These are phyloP conservation scores for Adoxophyes honmai DNA, from an alignment of 1,140 invertebrate species.

Conservation along the genomic window DNA sequence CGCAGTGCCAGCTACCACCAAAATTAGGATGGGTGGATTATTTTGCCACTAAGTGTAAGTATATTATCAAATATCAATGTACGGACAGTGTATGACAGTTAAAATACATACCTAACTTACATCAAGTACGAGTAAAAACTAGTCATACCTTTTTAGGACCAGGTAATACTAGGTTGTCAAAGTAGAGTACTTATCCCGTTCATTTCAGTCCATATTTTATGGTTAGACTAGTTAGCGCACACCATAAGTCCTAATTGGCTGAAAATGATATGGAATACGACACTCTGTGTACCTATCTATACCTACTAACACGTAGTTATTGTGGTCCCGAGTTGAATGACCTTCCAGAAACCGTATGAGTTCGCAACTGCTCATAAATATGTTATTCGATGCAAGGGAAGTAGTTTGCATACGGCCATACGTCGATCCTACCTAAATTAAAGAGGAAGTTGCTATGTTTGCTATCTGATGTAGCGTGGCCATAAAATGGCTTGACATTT, in stretches of 20 bases:
- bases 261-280: neutral
- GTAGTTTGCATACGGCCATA: conserved; percentile 22
- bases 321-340: conserved; percentile 19
- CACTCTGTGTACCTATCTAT: neutral
- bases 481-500: neutral
- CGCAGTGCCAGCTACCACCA: no score
- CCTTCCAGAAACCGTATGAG: conserved; percentile 21
- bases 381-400: conserved; percentile 13
- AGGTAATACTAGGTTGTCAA: no score
- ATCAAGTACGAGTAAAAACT: no score
- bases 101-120: no score
- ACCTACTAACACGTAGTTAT: neutral
- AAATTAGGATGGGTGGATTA: no score
- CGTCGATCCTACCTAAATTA: conserved; percentile 6
- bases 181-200: no score
- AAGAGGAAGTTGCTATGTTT: conserved; percentile 26
- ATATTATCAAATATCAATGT: no score
- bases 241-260: neutral
- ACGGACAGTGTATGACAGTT: no score
- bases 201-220: no score
- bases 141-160: no score
- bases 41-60: no score
- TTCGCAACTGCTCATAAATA: conserved; percentile 20
- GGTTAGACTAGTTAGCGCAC: no score
- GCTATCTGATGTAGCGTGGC: conserved; percentile 21